These are phyloP conservation scores for Glomeris maerens DNA, from an alignment of 1,140 invertebrate genomes.

Conservation along the genomic window DNA sequence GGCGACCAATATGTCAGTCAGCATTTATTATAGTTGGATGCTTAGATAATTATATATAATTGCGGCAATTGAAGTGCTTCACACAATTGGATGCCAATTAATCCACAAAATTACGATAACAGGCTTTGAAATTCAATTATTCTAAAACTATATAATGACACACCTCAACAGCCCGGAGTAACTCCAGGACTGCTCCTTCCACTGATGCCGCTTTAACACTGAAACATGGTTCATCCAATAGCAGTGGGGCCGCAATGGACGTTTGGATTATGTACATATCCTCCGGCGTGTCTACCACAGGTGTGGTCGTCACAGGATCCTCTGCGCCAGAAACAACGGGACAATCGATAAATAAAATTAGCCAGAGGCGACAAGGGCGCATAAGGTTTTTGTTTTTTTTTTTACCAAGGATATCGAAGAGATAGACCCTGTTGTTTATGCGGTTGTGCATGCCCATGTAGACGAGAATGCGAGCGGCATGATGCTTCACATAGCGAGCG, in stretches of 20 bases:
- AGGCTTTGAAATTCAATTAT: no score
- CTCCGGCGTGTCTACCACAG: constrained; percentile 24
- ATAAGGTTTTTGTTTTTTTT: no score
- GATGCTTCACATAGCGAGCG: constrained; percentile 53
- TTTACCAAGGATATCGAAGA: constrained; percentile 34
- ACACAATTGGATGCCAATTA: no score
- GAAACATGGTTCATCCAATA: constrained; percentile 27
- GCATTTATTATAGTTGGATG: no score
- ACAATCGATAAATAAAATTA: no score
- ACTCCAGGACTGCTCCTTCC: constrained; percentile 34
- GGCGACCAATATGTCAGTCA: no score
- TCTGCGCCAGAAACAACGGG: no score
- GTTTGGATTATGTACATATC: constrained; percentile 38
- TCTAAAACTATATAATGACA: constrained; percentile 13
- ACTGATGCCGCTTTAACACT: constrained; percentile 28
- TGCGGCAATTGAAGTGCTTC: no score
- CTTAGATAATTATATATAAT: no score
- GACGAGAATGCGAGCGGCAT: constrained; percentile 49
- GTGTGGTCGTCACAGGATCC: constrained; percentile 1
- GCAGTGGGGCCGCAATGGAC: constrained; percentile 26
- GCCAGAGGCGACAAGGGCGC: not conserved
- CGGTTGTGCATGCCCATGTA: constrained; percentile 41
- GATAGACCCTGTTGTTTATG: constrained; percentile 37
- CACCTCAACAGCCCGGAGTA: constrained; percentile 36
- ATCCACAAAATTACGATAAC: no score